These are phyloP conservation scores for Rhynchonycteris naso DNA, from an alignment of 2,797 vertebrate genomes.

Conservation along the genomic window DNA sequence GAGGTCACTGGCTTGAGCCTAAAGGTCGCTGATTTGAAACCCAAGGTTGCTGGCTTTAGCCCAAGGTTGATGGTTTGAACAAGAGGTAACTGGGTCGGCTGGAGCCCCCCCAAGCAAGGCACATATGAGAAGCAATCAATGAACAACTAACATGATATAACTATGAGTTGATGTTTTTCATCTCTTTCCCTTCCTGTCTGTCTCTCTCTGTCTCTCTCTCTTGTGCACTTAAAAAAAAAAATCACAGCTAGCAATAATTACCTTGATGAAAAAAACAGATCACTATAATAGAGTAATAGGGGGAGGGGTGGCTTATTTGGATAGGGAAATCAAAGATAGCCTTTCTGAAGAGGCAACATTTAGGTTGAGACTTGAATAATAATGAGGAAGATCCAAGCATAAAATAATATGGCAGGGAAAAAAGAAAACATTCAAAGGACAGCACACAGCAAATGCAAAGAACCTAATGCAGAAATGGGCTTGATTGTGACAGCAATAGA, in stretches of 20 bases:
- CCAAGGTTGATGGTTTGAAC: no score
- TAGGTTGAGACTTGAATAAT: background rate
- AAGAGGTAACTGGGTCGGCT: no score
- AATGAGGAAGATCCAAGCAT: background rate
- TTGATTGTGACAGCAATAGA: background rate
- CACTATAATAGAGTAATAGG: background rate
- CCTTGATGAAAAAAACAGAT: background rate
- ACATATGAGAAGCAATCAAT: no score
- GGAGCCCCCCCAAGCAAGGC: no score
- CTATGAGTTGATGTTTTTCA: no score
- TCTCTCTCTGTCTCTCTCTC: no score
- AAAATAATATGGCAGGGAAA: background rate
- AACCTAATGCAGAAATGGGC: background rate
- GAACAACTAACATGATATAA: no score
- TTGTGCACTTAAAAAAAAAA: background rate
- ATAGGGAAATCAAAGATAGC: background rate
- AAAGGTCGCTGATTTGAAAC: no score
- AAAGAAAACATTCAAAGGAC: slow-evolving; percentile 6
- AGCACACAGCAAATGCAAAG: background rate
- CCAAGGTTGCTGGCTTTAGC: no score
- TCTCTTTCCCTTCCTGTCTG: no score
- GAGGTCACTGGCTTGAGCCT: no score
- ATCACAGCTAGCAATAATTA: background rate
- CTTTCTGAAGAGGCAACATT: background rate
- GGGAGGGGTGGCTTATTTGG: background rate